Evolutionary conservation across 2,888 invertebrate genomes (phyloP), one percentile per base, ranked within the genome.

Genomic region (Temnothorax ravouxi): DNA sequence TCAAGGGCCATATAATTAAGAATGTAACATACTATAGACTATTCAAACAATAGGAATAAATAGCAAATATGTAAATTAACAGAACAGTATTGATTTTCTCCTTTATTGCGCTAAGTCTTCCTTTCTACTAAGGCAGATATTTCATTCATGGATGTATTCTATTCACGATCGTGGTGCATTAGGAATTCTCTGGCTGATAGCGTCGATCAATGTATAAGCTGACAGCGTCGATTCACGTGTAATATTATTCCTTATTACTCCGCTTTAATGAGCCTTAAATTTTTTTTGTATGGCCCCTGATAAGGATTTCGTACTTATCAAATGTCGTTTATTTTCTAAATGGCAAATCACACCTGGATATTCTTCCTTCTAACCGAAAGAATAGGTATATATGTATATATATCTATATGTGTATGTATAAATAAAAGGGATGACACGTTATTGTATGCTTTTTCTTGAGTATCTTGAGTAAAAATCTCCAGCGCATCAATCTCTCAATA

Each of bases 121-220:
- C n/a, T 56, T 69, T 41, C 15, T 71, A 25, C 44, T 54, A 54
- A 77, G 54, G 38, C 47, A 38, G 44, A 47, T 71, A 71, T 71
- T 59, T 79, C 6, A 13, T 69, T 56, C 44, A 21, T 34, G 29
- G n/a, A 79, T 29, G 34, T 71, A 71, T 56, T 56, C 38, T 71
- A 71, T 44, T 82, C 8, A 29, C 25, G n/a, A 41, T 82, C 4
- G 18, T 41, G 88, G 83, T 89, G 89, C 89, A 89, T 85, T 67
- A 62, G 89, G 88, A 88, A 89, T 87, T 89, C 81, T 88, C 85
- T 89, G 88, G 88, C 77, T 82, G 54, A 84, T 79, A 88, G 87
- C 66, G 83, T 61, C 66, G 13, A 29, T 79, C 79, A 67, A 81
- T 83, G 64, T 81, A 59, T 64, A 77, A 64, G 29, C 13, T 50